Percentiles rank a stretch among this genome's conserved stretches.
phyloP scores from a whole-genome alignment of 2,113 vertebrate species.

The Chaetodon trifascialis region DNA sequence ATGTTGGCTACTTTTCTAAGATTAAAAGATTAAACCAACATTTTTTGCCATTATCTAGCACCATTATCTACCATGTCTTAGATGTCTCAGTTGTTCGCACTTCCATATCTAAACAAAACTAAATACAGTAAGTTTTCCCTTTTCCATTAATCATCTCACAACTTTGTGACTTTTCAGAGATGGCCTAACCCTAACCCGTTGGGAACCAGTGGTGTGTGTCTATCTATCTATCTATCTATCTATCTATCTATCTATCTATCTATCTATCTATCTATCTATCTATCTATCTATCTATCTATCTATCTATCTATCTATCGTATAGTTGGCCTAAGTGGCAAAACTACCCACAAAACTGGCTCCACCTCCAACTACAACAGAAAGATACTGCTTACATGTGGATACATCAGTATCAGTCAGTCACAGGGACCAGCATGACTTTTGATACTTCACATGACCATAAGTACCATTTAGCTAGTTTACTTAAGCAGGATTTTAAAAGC shows the following conservation, averaged over 20 bases:
- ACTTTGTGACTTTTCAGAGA: not conserved
- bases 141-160: not conserved
- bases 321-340: too few species aligned
- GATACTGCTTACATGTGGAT: not conserved
- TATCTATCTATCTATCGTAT: too few species aligned
- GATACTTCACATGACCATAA: not conserved
- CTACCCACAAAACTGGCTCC: too few species aligned
- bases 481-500: not conserved
- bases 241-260: too few species aligned
- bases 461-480: not conserved
- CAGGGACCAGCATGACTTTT: not conserved
- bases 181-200: rapidly evolving
- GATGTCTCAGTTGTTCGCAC: not conserved
- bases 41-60: not conserved
- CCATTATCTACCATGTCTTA: too few species aligned
- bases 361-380: not conserved
- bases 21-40: not conserved
- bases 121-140: too few species aligned
- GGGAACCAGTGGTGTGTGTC: not conserved
- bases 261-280: too few species aligned
- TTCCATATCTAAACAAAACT: not conserved
- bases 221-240: too few species aligned
- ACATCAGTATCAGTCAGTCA: not conserved
- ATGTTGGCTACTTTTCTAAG: not conserved
- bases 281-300: too few species aligned